Percentiles rank a stretch among this genome's conserved stretches.
phyloP scores from a whole-genome alignment of 2,113 vertebrate species.

The Crotalus horridus region DNA sequence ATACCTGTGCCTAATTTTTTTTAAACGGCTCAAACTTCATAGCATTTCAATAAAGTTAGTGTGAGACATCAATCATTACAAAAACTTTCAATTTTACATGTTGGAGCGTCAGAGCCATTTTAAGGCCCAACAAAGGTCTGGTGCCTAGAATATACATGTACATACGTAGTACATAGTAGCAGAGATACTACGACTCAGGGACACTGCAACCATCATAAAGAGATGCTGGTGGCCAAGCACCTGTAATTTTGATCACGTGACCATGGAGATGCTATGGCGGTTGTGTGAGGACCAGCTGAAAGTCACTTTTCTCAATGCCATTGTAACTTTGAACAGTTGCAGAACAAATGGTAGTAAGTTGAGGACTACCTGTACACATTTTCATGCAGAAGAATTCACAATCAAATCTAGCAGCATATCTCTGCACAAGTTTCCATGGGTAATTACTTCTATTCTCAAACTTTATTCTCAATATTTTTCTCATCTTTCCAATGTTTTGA shows the following conservation, averaged over 20 bases:
- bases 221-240: background rate
- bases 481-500: background rate
- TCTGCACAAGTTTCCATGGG: background rate
- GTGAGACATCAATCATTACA: background rate
- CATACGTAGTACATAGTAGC: background rate
- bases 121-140: background rate
- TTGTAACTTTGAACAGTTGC: background rate
- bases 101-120: background rate
- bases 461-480: background rate
- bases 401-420: background rate
- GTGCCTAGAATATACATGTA: background rate
- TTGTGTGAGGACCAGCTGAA: background rate
- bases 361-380: background rate
- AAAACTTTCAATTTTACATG: background rate
- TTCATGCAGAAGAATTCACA: background rate
- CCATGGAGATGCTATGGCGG: background rate
- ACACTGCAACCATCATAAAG: background rate
- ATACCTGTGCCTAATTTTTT: background rate
- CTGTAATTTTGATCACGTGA: background rate
- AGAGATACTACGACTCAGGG: background rate
- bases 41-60: background rate
- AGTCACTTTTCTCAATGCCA: background rate
- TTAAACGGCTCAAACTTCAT: background rate
- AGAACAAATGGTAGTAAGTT: background rate
- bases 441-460: background rate